phyloP scores from a whole-genome alignment of 2,797 vertebrate genomes.

The Pelodytes ibericus region DNA sequence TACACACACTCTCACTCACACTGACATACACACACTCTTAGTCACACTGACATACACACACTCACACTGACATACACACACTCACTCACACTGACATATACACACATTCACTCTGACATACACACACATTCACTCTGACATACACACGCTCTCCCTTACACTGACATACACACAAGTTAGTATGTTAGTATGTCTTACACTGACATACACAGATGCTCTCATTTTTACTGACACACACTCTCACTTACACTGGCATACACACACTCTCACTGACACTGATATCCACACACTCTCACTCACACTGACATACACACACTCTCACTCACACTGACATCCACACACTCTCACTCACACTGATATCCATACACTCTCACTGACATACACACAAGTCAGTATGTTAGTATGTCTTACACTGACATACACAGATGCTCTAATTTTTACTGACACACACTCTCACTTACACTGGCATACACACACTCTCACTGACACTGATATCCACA shows the following conservation, averaged over 20 bases:
- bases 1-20: neutral
- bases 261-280: neutral
- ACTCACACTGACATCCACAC: neutral
- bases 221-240: neutral
- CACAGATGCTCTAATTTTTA: neutral
- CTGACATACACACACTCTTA: too few species aligned
- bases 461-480: neutral
- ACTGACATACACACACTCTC: neutral
- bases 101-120: neutral
- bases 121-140: neutral
- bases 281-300: too few species aligned
- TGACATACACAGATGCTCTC: neutral
- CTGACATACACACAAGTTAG: neutral
- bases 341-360: neutral
- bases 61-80: neutral
- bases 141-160: neutral
- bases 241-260: neutral
- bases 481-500: neutral
- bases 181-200: neutral
- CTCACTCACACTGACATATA: neutral
- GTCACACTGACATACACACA: too few species aligned
- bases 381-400: too few species aligned
- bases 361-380: neutral
- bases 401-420: neutral
- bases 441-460: neutral